Base-by-base conservation (phyloP, 2,888 invertebrate species). In the Pyrgus malvae region DNA sequence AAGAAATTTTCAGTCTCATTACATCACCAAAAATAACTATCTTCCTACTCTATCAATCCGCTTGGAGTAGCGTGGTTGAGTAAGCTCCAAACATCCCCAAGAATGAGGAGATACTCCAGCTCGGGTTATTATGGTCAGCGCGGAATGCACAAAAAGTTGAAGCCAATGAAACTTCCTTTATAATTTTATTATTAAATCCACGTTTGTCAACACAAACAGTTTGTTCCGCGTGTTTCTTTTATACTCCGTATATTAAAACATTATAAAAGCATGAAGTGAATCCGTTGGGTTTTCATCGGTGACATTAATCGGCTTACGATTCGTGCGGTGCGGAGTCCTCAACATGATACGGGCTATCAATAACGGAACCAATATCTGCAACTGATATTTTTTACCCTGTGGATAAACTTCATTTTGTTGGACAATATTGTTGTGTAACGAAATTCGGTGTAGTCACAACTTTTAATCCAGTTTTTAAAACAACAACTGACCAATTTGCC, bases 281-380 rank as follows among this genome's bases (percentile, higher is more conserved):
- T 17, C 11, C 11, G 48, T 27, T 25, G 29, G 38, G 48, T 29
- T 48, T 48, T 38, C 35, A 38, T 46, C 25, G 48, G 9, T 16
- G 37, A 38, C 37, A 48, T 38, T 48, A 48, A 48, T 38, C 48
- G 40, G 48, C 48, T 48, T 40, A 48, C 40, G 19, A 7, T 12
- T 12, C 23, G 12, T 2, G 19, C 41, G 14, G 16, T 4, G 17
- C 21, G n/a, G 9, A 7, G 23, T 40, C 46, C 46, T 23, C 35
- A 35, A 46, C 35, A 35, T 9, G 23, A 40, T 21, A 23, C 14
- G 9, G 19, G 19, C 29, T 11, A 49, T 49, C 19, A 31, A 49
- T 49, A 40, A 38, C 48, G 29, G 12, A 38, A 49, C 40, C 38
- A 40, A 49, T 49, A 38, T 40, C 48, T 37, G 19, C 17, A 8